These are phyloP conservation scores for Pocillopora grandis DNA, from an alignment of 92 coral and sea anemone species.

Conservation along the genomic window DNA sequence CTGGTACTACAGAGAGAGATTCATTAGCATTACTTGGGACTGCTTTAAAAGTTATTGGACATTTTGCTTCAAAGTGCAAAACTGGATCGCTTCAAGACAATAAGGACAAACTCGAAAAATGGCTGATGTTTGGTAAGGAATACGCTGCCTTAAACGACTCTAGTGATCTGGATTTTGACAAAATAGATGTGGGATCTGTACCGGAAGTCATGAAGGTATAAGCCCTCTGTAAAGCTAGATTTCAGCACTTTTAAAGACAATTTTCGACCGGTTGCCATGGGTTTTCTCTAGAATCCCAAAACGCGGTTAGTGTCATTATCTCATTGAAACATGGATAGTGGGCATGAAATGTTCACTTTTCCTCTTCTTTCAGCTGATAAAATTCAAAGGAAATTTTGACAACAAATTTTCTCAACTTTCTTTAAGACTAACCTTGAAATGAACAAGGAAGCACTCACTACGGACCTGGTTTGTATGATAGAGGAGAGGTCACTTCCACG, in stretches of 20 bases:
- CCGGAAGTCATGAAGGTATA: slow-evolving; percentile 54
- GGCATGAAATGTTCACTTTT: too few relatives aligned
- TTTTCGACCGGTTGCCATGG: too few relatives aligned
- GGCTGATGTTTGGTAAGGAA: slow-evolving; percentile 44
- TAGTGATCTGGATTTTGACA: slow-evolving; percentile 45
- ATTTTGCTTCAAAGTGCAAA: slow-evolving; percentile 40
- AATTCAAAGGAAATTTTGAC: too few relatives aligned
- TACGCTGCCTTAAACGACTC: slow-evolving; percentile 35
- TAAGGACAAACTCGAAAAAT: slow-evolving; percentile 15
- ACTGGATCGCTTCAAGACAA: slow-evolving; percentile 22
- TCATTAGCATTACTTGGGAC: slow-evolving; percentile 4
- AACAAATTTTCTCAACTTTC: neutral
- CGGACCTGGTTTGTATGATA: slow-evolving; percentile 33
- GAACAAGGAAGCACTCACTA: slow-evolving; percentile 34
- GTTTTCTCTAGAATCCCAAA: too few relatives aligned
- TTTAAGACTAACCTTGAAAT: slow-evolving; percentile 37
- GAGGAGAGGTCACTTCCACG: neutral
- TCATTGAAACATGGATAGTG: too few relatives aligned
- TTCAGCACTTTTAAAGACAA: neutral
- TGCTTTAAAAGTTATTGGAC: slow-evolving; percentile 3
- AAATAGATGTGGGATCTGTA: slow-evolving; percentile 36
- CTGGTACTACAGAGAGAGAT: neutral
- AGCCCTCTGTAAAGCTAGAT: neutral
- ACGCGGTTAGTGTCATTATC: too few relatives aligned
- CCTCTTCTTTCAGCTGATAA: too few relatives aligned